Evolutionary conservation across 2,888 invertebrate species (phyloP).

Genomic region (Drosophila mettleri): DNA sequence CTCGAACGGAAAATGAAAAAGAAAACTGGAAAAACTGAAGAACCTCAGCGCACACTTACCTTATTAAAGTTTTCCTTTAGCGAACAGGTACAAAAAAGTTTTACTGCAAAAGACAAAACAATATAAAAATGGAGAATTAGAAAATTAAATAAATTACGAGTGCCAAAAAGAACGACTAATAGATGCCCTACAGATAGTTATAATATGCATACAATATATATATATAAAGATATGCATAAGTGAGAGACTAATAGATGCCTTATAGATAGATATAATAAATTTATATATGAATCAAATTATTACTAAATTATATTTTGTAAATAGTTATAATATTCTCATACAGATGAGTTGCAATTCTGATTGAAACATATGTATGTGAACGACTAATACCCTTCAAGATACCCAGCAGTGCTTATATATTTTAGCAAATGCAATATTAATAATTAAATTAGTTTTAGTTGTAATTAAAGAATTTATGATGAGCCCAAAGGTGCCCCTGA

Average conservation of each 20-base stretch:
- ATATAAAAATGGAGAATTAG: conserved; percentile 3
- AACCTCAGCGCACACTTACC: conserved; percentile 43
- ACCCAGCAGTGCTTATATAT: no score
- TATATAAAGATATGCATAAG: no score
- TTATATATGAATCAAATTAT: no score
- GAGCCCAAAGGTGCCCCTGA: no score
- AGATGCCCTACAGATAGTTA: not conserved
- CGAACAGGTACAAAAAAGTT: conserved; percentile 74
- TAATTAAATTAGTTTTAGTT: no score
- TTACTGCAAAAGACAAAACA: conserved; percentile 51
- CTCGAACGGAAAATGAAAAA: not conserved
- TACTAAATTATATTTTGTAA: no score
- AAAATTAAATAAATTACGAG: conserved; percentile 5
- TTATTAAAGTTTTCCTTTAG: conserved; percentile 58
- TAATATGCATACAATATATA: not conserved
- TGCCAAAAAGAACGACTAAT: not conserved
- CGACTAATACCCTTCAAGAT: no score
- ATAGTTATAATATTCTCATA: no score
- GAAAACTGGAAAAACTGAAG: not conserved
- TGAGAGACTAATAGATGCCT: not conserved
- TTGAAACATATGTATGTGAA: not conserved
- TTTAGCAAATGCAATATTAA: no score
- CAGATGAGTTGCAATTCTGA: no score
- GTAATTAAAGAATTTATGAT: no score
- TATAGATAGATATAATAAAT: no score